phyloP scores from a whole-genome alignment of 2,113 vertebrate species.

The Brachyistius frenatus region DNA sequence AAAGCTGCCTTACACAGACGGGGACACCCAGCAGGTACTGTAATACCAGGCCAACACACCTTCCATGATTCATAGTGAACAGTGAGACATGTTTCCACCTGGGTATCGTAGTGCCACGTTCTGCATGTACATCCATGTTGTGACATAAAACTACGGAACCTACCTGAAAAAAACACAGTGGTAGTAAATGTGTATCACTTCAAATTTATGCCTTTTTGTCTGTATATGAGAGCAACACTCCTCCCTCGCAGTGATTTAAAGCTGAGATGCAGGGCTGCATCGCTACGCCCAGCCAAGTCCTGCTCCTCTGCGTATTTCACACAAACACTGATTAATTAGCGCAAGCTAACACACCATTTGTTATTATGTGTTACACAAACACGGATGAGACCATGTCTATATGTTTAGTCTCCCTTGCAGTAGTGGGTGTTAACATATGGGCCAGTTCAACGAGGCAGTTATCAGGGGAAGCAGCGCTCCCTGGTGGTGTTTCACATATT shows the following conservation, averaged over 20 bases:
- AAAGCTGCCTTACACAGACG: slow-evolving; percentile 96
- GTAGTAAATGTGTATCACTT: slow-evolving; percentile 20
- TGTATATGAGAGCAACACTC: slow-evolving; percentile 4
- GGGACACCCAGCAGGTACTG: slow-evolving; percentile 93
- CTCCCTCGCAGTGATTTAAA: slow-evolving; percentile 13
- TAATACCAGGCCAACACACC: slow-evolving; percentile 59
- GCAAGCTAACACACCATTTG: slow-evolving; percentile 17
- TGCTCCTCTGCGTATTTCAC: slow-evolving; percentile 9
- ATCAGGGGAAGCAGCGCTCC: slow-evolving; percentile 36
- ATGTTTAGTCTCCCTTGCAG: slow-evolving; percentile 16
- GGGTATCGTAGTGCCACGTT: slow-evolving; percentile 9
- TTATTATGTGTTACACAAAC: slow-evolving; percentile 17
- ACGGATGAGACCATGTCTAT: slow-evolving; percentile 31
- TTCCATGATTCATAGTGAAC: slow-evolving; percentile 43
- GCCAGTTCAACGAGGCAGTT: slow-evolving; percentile 9
- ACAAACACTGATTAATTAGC: slow-evolving; percentile 37
- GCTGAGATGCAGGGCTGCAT: slow-evolving; percentile 4
- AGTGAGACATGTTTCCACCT: slow-evolving; percentile 51
- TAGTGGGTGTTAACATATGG: slow-evolving; percentile 7
- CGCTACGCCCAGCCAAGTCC: neutral
- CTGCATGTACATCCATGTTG: slow-evolving; percentile 18
- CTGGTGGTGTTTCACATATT: slow-evolving; percentile 43
- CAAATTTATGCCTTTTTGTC: slow-evolving; percentile 5
- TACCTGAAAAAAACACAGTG: neutral
- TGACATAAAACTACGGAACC: slow-evolving; percentile 6